Conservation (phyloP, 2,797 vertebrate genomes). For the Enteromius argenteus region DNA sequence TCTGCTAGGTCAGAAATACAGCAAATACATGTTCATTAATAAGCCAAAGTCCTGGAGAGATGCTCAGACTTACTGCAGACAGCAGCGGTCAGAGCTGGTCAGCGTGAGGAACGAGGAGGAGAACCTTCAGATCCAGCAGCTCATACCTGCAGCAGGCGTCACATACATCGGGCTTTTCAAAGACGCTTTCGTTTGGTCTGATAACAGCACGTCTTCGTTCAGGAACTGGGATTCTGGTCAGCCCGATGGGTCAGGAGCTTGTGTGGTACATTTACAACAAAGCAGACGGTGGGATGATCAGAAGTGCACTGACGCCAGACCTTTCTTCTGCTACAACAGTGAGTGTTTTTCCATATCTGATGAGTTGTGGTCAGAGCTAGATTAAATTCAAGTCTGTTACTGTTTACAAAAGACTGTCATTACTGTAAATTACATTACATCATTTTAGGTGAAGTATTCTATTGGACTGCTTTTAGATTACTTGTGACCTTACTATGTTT, state of each 20-base stretch:
- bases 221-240: neutral
- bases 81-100: neutral
- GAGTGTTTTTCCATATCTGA: neutral
- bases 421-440: neutral
- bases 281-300: neutral
- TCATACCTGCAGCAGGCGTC: fast-evolving
- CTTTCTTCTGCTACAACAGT: neutral
- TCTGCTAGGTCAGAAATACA: neutral
- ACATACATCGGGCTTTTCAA: neutral
- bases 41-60: fast-evolving
- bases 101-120: neutral
- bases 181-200: neutral
- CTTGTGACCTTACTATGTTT: neutral
- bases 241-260: neutral
- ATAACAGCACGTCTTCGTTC: neutral
- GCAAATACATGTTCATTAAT: neutral
- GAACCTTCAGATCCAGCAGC: neutral
- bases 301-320: neutral
- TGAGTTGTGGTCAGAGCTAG: neutral
- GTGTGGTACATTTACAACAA: neutral
- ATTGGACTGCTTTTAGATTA: neutral
- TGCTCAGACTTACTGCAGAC: neutral
- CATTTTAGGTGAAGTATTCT: neutral
- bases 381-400: neutral
- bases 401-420: neutral